A percentile compares a stretch with the other conserved stretches of the same genome.
These are phyloP conservation scores for Machaerirhynchus nigripectus DNA, from an alignment of 2,113 vertebrate species.

Conservation along the genomic window DNA sequence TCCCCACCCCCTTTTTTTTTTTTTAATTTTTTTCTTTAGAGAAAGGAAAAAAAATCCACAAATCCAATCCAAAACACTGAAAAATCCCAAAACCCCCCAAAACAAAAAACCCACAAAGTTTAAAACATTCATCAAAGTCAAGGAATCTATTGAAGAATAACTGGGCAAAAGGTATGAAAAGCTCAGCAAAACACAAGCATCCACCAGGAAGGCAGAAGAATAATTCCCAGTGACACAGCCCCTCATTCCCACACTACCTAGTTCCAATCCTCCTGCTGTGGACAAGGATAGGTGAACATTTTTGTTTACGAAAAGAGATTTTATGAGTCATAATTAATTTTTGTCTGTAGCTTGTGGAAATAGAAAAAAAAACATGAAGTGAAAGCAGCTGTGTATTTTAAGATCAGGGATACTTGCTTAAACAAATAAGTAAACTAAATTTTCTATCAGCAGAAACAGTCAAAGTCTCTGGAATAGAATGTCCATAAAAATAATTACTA, in stretches of 20 bases:
- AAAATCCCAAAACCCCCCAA: neutral
- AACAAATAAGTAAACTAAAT: neutral
- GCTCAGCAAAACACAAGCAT: accelerated
- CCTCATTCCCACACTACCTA: neutral
- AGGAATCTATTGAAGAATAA: neutral
- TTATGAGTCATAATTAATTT: neutral
- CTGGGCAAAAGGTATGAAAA: neutral
- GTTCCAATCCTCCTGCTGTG: too few relatives aligned
- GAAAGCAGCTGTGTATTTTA: neutral
- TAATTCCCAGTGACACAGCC: neutral
- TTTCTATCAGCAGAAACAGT: neutral
- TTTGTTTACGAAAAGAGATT: neutral
- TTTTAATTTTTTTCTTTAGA: neutral
- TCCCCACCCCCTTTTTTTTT: too few relatives aligned
- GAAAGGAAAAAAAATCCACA: neutral
- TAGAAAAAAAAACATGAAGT: neutral
- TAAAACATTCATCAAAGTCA: neutral
- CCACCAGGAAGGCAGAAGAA: neutral
- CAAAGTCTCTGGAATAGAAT: neutral
- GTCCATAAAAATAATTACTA: neutral
- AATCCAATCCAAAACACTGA: accelerated
- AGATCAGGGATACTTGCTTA: neutral
- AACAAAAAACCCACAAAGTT: accelerated
- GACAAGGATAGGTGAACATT: neutral
- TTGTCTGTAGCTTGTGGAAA: neutral